Percentiles rank a stretch among this genome's conserved stretches.
Evolutionary conservation across 2,113 vertebrate species (phyloP).

Genomic region (Megaceryle maxima): DNA sequence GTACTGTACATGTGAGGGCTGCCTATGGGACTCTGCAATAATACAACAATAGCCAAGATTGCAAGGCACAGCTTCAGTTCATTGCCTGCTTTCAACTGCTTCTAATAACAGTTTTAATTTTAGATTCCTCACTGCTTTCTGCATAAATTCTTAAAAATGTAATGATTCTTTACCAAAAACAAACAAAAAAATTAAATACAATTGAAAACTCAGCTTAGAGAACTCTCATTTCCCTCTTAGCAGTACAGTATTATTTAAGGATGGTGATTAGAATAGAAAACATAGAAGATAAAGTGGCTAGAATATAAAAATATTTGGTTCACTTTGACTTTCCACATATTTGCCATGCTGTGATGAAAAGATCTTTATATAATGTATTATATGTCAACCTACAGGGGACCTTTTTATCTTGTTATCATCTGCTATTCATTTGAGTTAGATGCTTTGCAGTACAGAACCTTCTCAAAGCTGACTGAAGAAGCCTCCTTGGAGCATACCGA

Average conservation of each 20-base stretch:
- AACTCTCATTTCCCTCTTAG: not conserved
- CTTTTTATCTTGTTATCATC: constrained; percentile 12
- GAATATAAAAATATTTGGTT: not conserved
- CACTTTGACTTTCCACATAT: not conserved
- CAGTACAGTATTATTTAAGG: not conserved
- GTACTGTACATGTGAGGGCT: constrained; percentile 76
- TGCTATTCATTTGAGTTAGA: not conserved
- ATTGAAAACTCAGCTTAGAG: not conserved
- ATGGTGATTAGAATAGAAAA: not conserved
- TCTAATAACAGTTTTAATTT: constrained; percentile 75
- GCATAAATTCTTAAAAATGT: constrained; percentile 27
- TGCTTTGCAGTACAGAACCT: not conserved
- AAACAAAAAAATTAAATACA: not conserved
- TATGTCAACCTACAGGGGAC: not conserved
- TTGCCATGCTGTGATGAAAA: not conserved
- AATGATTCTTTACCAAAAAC: not conserved
- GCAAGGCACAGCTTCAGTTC: constrained; percentile 69
- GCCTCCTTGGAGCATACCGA: constrained; percentile 10
- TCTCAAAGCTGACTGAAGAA: constrained; percentile 10
- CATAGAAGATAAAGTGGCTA: not conserved
- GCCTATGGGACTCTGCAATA: constrained; percentile 87
- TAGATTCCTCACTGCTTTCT: constrained; percentile 47
- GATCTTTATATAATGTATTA: not conserved
- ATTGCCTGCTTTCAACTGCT: constrained; percentile 74
- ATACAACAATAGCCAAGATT: constrained; percentile 87